Evolutionary conservation across 1,140 invertebrate species (phyloP).

Genomic region (Berghia stephanieae): DNA sequence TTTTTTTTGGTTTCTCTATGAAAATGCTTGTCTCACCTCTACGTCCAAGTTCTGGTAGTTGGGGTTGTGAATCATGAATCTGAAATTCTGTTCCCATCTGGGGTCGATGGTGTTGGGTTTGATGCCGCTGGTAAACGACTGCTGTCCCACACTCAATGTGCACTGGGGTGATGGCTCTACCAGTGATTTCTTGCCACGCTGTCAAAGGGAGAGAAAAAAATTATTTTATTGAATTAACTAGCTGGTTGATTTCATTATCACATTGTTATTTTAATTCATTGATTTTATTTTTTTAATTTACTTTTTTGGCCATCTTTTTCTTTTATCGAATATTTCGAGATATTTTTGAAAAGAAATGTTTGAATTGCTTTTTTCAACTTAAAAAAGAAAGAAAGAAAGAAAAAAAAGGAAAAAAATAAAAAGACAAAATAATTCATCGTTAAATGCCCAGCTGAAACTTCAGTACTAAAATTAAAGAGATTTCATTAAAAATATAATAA

Average conservation of each 20-base stretch:
- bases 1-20: too few relatives aligned
- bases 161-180: constrained; percentile 64
- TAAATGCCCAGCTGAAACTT: too few relatives aligned
- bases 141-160: constrained; percentile 57
- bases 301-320: too few relatives aligned
- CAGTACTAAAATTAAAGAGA: too few relatives aligned
- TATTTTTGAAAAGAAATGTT: background rate
- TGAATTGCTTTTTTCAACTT: too few relatives aligned
- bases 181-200: constrained; percentile 58
- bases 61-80: constrained; percentile 89
- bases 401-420: background rate
- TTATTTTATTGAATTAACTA: too few relatives aligned
- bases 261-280: too few relatives aligned
- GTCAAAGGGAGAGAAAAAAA: constrained; percentile 27
- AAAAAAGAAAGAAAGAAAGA: background rate
- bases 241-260: too few relatives aligned
- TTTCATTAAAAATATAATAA: too few relatives aligned
- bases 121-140: constrained; percentile 53
- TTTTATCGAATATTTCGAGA: too few relatives aligned
- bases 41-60: constrained; percentile 84
- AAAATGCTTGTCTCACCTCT: constrained; percentile 70
- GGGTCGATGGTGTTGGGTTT: constrained; percentile 69
- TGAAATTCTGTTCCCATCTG: constrained; percentile 80
- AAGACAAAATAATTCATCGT: background rate
- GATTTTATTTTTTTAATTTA: too few relatives aligned